phyloP scores from a whole-genome alignment of 2,797 vertebrate genomes.

The Hirundo rustica region DNA sequence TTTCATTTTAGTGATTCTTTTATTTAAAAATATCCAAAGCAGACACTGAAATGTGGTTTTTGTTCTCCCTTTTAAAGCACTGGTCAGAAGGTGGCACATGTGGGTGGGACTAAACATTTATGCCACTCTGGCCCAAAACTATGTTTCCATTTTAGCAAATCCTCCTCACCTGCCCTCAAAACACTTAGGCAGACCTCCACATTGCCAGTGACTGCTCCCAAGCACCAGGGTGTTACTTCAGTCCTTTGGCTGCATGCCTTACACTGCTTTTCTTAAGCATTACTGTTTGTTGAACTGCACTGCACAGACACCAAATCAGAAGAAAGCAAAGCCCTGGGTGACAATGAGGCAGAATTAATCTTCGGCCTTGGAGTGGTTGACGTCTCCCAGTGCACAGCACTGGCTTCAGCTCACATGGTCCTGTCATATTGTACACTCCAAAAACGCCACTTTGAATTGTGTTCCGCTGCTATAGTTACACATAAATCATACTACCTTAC shows the following conservation, averaged over 20 bases:
- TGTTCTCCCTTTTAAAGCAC: background rate
- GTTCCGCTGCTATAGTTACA: background rate
- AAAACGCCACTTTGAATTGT: fast-evolving
- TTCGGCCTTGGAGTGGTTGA: background rate
- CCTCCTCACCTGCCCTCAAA: background rate
- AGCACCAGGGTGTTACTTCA: background rate
- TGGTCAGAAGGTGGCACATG: background rate
- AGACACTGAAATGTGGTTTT: background rate
- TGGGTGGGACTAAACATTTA: background rate
- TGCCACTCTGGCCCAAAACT: background rate
- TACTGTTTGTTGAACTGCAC: background rate
- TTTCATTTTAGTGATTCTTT: background rate
- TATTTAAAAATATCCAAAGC: background rate
- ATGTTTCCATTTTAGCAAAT: background rate
- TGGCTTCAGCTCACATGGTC: background rate
- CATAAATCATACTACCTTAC: background rate
- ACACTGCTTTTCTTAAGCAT: background rate
- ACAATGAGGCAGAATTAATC: background rate
- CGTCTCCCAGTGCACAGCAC: background rate
- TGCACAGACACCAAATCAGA: background rate
- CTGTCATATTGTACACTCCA: background rate
- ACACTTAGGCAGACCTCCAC: background rate
- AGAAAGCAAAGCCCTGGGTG: background rate
- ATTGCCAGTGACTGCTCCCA: background rate
- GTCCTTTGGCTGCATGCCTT: background rate